Evolutionary conservation across 2,888 invertebrate genomes (phyloP).

Genomic region (Molanna angustata): DNA sequence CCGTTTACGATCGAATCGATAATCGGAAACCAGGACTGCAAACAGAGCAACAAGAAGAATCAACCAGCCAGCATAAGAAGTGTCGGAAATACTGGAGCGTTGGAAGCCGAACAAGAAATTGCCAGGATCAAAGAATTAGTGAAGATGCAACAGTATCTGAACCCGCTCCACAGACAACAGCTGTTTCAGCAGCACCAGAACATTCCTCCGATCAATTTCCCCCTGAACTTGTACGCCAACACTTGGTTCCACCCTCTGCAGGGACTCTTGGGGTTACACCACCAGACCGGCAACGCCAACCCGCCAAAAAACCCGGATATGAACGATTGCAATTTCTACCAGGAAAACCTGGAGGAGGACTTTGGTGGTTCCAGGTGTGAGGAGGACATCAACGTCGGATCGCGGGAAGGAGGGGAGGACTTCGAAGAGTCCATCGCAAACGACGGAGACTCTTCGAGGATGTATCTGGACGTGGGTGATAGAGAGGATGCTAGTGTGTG

Average conservation of each 20-base stretch:
- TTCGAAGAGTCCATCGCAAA: slow-evolving; percentile 41
- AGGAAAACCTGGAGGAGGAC: slow-evolving; percentile 4
- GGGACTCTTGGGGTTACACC: slow-evolving; percentile 39
- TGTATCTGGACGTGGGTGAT: slow-evolving; percentile 13
- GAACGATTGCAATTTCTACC: slow-evolving; percentile 1
- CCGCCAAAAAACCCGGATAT: slow-evolving; percentile 1
- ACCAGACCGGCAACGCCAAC: slow-evolving; percentile 8
- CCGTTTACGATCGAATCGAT: slow-evolving; percentile 64
- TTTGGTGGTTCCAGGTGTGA: slow-evolving; percentile 12
- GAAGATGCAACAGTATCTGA: slow-evolving; percentile 51
- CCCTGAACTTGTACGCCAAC: slow-evolving; percentile 50
- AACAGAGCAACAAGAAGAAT: slow-evolving; percentile 13
- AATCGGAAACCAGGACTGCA: slow-evolving; percentile 43
- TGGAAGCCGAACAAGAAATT: slow-evolving; percentile 38
- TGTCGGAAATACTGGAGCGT: not conserved
- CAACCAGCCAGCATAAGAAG: slow-evolving; percentile 19
- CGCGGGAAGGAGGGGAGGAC: slow-evolving; percentile 43
- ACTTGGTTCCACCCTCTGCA: slow-evolving; percentile 47
- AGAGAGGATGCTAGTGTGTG: slow-evolving; percentile 28
- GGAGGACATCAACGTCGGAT: slow-evolving; percentile 43
- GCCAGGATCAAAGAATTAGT: slow-evolving; percentile 46
- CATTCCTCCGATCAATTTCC: slow-evolving; percentile 41
- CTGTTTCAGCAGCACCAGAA: slow-evolving; percentile 50
- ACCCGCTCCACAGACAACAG: slow-evolving; percentile 36
- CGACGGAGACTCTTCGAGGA: slow-evolving; percentile 13